Evolutionary conservation across 2,797 vertebrate genomes (phyloP).

Genomic region (Monodelphis domestica): DNA sequence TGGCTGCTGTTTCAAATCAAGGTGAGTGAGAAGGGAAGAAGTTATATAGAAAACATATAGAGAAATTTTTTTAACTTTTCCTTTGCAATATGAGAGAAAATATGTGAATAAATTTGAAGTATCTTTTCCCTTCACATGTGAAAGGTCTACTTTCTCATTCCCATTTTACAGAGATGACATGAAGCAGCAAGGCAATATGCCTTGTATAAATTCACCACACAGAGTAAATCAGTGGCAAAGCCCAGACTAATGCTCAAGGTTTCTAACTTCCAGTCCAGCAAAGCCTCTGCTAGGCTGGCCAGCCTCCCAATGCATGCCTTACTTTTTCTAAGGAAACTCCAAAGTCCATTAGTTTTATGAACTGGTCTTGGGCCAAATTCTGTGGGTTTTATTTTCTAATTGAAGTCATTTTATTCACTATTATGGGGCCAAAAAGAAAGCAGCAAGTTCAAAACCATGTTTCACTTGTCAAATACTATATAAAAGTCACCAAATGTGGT

Average conservation of each 20-base stretch:
- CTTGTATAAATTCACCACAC: slow-evolving; percentile 11
- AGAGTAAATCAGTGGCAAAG: not conserved
- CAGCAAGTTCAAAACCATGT: slow-evolving; percentile 42
- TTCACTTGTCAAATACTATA: not conserved
- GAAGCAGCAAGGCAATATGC: slow-evolving; percentile 10
- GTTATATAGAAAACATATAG: not conserved
- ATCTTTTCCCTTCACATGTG: not conserved
- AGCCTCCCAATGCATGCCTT: slow-evolving; percentile 10
- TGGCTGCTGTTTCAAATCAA: not conserved
- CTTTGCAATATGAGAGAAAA: not conserved
- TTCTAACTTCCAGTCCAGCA: not conserved
- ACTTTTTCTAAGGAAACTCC: slow-evolving; percentile 35
- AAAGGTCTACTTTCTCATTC: not conserved
- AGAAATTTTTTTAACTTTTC: not conserved
- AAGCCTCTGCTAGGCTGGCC: not conserved
- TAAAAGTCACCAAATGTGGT: slow-evolving; percentile 32
- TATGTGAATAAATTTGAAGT: not conserved
- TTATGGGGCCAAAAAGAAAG: slow-evolving; percentile 46
- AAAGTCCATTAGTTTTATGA: slow-evolving; percentile 22
- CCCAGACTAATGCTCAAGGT: not conserved
- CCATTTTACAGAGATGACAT: not conserved
- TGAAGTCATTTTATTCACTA: slow-evolving; percentile 32
- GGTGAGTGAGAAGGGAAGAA: not conserved
- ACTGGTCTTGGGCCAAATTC: not conserved
- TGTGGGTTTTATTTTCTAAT: slow-evolving; percentile 46